Base-by-base conservation (phyloP, 2,797 vertebrate genomes). In the Oreonectes daqikongensis region DNA sequence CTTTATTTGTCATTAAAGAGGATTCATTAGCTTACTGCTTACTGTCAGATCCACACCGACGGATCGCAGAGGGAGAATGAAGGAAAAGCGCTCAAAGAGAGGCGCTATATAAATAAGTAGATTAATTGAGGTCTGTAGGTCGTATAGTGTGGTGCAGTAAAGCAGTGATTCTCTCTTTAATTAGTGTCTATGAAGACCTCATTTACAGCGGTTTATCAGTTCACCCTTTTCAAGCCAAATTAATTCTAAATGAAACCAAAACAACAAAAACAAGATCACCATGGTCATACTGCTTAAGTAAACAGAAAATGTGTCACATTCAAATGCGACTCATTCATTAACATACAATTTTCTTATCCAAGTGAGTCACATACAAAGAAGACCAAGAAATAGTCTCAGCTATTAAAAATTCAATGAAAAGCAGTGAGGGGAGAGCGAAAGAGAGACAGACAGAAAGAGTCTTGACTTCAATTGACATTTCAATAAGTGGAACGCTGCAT, bases 401-500 rank as follows among this genome's bases (percentile, higher is more conserved):
- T 5, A 83, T 57, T 18, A 69, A 28, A 73, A 44, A 68, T 7
- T 20, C 42, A 64, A 38, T 14, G 11, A 53, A 65, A 68, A 12
- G 53, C 15, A 60, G 68, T 69, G 22, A 32, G 57, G 61, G 22
- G 24, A 72, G 14, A 76, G 24, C 22, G 48, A 40, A 57, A 22
- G 59, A 70, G 46, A 12, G 68, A 26, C 26, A 66, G 18, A 66
- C 38, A 81, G 30, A 50, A 26, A 60, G 60, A 93, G 93, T 93
- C 93, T 92, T 94, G 94, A 95, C 94, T 97, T 96, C 94, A 96
- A 96, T 95, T 98, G 96, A 98, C 96, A 96, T 97, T 98, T 97
- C 94, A 97, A 97, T 97, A 98, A 98, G 95, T 97, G 95, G 95
- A 96, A 95, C 95, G 95, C 92, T 94, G 95, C 93, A 91, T 94